A percentile compares a stretch with the other conserved stretches of the same genome.
phyloP scores from a whole-genome alignment of 2,888 invertebrate genomes.

The Cremastinae sp. region DNA sequence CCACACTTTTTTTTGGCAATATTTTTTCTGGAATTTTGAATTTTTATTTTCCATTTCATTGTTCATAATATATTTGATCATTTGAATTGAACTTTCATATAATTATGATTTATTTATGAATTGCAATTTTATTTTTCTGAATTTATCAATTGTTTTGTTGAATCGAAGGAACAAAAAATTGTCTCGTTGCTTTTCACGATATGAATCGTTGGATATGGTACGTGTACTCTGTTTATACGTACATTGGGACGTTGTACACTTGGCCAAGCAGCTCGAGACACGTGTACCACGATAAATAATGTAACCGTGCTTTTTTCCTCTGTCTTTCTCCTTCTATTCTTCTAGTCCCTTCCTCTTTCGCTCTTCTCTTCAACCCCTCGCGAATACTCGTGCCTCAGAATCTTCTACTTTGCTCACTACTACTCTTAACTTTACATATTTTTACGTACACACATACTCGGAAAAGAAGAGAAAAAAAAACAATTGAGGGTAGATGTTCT shows the following conservation, averaged over 20 bases:
- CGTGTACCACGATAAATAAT: constrained; percentile 79
- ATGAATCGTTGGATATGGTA: constrained; percentile 1
- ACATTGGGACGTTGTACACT: constrained; percentile 62
- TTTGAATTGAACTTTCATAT: too few species aligned
- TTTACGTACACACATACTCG: constrained; percentile 30
- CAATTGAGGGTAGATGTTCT: constrained; percentile 58
- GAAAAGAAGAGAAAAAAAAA: constrained; percentile 6
- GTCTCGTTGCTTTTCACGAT: too few species aligned
- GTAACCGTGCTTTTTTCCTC: constrained; percentile 62
- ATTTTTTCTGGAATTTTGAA: too few species aligned
- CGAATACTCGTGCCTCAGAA: constrained; percentile 50
- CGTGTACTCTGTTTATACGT: constrained; percentile 54
- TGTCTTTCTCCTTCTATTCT: constrained; percentile 46
- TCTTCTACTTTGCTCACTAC: constrained; percentile 46
- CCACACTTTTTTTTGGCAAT: constrained; percentile 10
- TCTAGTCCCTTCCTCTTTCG: constrained; percentile 44
- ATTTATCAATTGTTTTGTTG: too few species aligned
- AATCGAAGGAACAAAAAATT: not conserved
- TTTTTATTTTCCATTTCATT: constrained; percentile 34
- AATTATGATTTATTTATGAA: too few species aligned
- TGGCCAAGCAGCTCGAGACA: constrained; percentile 76
- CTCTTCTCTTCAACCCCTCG: constrained; percentile 40
- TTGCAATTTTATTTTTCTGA: too few species aligned
- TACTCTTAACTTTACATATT: constrained; percentile 17
- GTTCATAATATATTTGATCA: not conserved